A percentile compares a stretch with the other conserved stretches of the same genome.
phyloP scores from a whole-genome alignment of 2,797 vertebrate species.

The Buceros bicornis region DNA sequence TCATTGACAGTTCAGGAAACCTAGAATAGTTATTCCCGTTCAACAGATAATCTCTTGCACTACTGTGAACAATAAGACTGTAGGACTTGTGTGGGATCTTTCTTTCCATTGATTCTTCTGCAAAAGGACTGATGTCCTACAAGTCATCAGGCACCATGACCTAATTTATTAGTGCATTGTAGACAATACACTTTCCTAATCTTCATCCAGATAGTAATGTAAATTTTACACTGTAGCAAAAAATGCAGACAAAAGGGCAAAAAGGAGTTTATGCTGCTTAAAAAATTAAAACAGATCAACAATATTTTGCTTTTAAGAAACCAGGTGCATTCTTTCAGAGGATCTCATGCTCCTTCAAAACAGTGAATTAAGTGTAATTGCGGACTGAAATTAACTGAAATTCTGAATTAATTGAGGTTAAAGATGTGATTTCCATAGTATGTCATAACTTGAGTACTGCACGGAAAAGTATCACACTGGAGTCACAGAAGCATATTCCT shows the following conservation, averaged over 20 bases:
- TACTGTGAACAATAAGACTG: fast-evolving
- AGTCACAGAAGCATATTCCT: background rate
- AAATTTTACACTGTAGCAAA: background rate
- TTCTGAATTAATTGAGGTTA: background rate
- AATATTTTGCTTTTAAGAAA: background rate
- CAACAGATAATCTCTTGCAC: background rate
- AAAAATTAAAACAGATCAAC: background rate
- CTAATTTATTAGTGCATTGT: background rate
- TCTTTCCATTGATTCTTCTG: background rate
- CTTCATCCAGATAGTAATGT: background rate
- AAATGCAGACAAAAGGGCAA: background rate
- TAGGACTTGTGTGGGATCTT: background rate
- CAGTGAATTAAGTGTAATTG: background rate
- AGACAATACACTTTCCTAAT: background rate
- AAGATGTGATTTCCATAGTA: background rate
- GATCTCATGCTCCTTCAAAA: background rate
- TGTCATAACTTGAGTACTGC: background rate
- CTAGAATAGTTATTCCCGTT: background rate
- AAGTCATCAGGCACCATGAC: background rate
- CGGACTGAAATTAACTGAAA: background rate
- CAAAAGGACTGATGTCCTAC: background rate
- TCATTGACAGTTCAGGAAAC: background rate
- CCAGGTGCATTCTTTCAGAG: background rate
- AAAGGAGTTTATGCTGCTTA: background rate
- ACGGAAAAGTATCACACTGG: background rate